These are phyloP conservation scores for Pentamera pediparva DNA, from an alignment of 53 echinoderm and acorn worm species.

Conservation along the genomic window DNA sequence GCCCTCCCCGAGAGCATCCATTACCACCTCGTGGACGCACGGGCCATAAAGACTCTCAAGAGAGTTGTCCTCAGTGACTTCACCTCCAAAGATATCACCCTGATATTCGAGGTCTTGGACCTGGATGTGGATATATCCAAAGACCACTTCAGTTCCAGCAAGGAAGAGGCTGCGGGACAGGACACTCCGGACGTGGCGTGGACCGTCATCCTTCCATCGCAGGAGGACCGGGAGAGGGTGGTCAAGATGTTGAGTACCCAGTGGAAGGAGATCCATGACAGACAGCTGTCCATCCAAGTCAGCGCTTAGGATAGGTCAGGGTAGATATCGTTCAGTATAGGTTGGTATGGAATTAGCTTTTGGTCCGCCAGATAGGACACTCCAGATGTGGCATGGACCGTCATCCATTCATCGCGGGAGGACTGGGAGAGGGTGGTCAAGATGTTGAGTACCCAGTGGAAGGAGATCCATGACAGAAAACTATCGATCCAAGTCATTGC, in stretches of 20 bases:
- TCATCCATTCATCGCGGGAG: conserved; percentile 70
- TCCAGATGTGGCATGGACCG: no score
- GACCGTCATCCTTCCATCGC: conserved; percentile 73
- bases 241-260: conserved; percentile 82
- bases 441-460: conserved; percentile 75
- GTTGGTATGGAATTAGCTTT: no score
- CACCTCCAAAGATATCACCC: conserved; percentile 72
- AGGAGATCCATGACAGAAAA: conserved; percentile 54
- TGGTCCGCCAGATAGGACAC: no score
- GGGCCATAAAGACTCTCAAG: conserved; percentile 55
- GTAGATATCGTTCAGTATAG: no score
- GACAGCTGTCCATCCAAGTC: conserved; percentile 83
- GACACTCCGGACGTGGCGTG: conserved; percentile 66
- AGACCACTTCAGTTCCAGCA: conserved; percentile 65
- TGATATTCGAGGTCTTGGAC: conserved; percentile 87
- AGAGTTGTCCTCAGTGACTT: conserved; percentile 83
- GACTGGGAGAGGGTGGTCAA: conserved; percentile 81
- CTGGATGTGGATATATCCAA: conserved; percentile 86
- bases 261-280: conserved; percentile 69
- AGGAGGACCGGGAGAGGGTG: conserved; percentile 83
- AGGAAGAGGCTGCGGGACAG: conserved; percentile 33
- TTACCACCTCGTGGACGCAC: conserved; percentile 58
- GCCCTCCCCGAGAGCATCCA: conserved; percentile 75
- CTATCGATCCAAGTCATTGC: conserved; percentile 76
- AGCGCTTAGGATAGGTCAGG: conserved; percentile 48